A percentile compares a stretch with the other conserved stretches of the same genome.
phyloP scores from a whole-genome alignment of 2,888 invertebrate species.

The Agelastica alni region DNA sequence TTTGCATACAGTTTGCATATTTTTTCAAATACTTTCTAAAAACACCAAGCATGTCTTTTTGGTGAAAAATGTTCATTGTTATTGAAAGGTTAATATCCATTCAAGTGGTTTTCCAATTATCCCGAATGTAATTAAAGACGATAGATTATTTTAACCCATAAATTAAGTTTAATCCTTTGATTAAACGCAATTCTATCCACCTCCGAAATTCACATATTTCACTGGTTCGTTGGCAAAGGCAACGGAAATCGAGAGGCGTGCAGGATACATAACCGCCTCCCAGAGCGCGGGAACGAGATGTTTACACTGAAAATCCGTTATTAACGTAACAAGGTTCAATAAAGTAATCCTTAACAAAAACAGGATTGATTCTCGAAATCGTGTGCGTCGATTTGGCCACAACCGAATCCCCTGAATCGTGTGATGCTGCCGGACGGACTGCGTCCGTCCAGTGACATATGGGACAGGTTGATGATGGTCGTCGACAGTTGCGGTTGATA shows the following conservation, averaged over 20 bases:
- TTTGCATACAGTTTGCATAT: too few species aligned
- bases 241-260: neutral
- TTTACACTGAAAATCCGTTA: conserved; percentile 10
- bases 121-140: neutral
- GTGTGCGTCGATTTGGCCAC: conserved; percentile 5
- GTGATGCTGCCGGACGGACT: too few species aligned
- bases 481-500: neutral
- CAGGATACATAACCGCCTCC: too few species aligned
- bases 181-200: neutral
- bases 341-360: conserved; percentile 15
- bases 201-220: neutral
- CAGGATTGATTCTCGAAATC: conserved; percentile 11
- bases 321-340: conserved; percentile 14
- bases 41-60: too few species aligned
- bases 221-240: neutral
- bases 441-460: conserved; percentile 8
- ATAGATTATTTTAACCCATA: neutral
- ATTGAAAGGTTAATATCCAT: too few species aligned
- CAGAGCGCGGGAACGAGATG: neutral
- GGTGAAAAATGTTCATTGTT: too few species aligned
- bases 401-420: conserved; percentile 1
- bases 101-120: too few species aligned
- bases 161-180: neutral
- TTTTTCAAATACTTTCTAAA: too few species aligned
- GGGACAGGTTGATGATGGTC: too few species aligned